Conservation (phyloP, 2,113 vertebrate species). For the Alces alces region DNA sequence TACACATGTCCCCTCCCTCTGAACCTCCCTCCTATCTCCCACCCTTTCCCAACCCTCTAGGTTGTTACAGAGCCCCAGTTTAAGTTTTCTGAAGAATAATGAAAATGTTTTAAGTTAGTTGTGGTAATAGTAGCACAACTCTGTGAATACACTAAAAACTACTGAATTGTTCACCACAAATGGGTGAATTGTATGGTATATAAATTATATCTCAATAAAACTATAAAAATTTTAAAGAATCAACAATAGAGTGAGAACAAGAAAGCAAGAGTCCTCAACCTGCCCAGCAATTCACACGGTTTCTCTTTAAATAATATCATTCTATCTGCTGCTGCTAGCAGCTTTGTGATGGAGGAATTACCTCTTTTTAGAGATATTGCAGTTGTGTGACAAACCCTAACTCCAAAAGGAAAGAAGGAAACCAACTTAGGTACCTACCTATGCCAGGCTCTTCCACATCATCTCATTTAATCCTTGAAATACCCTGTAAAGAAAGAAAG, state of each 20-base stretch:
- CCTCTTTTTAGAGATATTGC: background rate
- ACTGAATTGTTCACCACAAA: background rate
- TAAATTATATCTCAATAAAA: background rate
- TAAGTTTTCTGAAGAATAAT: background rate
- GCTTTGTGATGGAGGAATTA: background rate
- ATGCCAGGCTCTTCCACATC: background rate
- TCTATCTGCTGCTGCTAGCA: background rate
- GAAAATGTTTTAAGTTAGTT: background rate
- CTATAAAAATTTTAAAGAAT: background rate
- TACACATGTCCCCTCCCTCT: background rate
- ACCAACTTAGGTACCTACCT: background rate
- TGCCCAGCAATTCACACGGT: background rate
- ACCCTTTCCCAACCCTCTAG: background rate
- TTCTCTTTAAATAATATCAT: background rate
- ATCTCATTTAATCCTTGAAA: background rate
- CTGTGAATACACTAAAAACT: background rate
- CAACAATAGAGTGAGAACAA: background rate
- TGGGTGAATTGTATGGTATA: background rate
- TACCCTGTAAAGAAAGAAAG: background rate
- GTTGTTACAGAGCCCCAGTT: background rate
- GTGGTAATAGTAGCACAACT: background rate
- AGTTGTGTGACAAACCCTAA: background rate
- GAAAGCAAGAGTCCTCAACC: background rate
- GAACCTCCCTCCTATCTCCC: background rate
- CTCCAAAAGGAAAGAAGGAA: background rate